Conservation (phyloP, 1,140 invertebrate genomes). For the Aphis craccivora region DNA sequence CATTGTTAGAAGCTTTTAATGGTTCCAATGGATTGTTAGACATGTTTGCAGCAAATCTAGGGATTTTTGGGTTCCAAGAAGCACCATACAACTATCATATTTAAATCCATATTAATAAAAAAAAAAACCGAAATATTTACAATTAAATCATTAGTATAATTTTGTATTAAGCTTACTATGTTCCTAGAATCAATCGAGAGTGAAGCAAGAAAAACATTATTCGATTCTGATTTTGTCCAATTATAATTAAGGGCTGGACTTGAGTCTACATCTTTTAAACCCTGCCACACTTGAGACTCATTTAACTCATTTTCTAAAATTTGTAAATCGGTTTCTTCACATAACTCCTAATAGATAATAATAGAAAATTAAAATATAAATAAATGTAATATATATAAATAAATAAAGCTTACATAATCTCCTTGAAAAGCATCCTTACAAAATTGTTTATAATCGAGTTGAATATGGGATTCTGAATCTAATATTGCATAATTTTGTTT, state of each 20-base stretch:
- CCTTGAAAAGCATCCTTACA: conserved; percentile 39
- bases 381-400: neutral
- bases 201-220: conserved; percentile 74
- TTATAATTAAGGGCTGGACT: conserved; percentile 75
- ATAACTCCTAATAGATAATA: neutral
- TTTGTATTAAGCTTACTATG: conserved; percentile 72
- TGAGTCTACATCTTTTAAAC: conserved; percentile 72
- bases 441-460: conserved; percentile 36
- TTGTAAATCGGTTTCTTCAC: conserved; percentile 42
- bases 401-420: conserved; percentile 27
- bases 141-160: neutral
- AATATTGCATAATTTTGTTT: conserved; percentile 2
- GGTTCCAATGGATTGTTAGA: conserved; percentile 78
- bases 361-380: neutral
- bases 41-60: conserved; percentile 80
- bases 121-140: neutral
- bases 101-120: conserved; percentile 47
- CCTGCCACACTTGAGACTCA: conserved; percentile 64
- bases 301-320: conserved; percentile 66
- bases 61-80: conserved; percentile 78
- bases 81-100: conserved; percentile 76
- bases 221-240: conserved; percentile 75
- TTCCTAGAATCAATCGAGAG: conserved; percentile 83
- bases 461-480: neutral
- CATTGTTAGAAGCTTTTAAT: conserved; percentile 67